Evolutionary conservation across 64 coral and sea anemone genomes (phyloP).

Genomic region (Dendrophyllia cribrosa): DNA sequence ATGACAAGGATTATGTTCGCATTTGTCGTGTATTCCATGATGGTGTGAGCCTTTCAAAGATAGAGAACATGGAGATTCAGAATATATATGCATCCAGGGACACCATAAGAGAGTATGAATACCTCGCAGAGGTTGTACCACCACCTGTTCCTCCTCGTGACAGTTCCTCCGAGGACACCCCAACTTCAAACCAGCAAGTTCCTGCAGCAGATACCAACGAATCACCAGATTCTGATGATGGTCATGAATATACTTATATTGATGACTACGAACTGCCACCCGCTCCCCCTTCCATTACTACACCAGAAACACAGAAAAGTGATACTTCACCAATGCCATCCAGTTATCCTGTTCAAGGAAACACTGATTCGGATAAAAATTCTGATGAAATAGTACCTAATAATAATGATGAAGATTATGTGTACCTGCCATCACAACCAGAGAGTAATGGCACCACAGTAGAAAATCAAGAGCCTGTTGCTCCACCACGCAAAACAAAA

Average conservation of each 20-base stretch:
- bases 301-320: constrained; percentile 7
- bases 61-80: constrained; percentile 86
- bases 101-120: constrained; percentile 85
- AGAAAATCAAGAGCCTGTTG: background rate
- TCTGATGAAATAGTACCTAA: background rate
- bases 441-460: background rate
- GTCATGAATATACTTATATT: constrained; percentile 75
- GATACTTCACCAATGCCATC: background rate
- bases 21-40: constrained; percentile 88
- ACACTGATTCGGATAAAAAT: background rate
- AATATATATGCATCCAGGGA: constrained; percentile 89
- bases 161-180: background rate
- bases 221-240: constrained; percentile 19
- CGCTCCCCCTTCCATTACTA: background rate
- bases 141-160: constrained; percentile 34
- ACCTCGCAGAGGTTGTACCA: constrained; percentile 30
- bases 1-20: constrained; percentile 86
- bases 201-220: background rate
- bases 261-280: constrained; percentile 3
- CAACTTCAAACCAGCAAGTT: background rate
- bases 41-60: constrained; percentile 79
- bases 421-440: background rate
- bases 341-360: background rate
- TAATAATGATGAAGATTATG: background rate
- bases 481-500: constrained; percentile 28